phyloP scores from a whole-genome alignment of 2,797 vertebrate species.

The Megaceryle alcyon region DNA sequence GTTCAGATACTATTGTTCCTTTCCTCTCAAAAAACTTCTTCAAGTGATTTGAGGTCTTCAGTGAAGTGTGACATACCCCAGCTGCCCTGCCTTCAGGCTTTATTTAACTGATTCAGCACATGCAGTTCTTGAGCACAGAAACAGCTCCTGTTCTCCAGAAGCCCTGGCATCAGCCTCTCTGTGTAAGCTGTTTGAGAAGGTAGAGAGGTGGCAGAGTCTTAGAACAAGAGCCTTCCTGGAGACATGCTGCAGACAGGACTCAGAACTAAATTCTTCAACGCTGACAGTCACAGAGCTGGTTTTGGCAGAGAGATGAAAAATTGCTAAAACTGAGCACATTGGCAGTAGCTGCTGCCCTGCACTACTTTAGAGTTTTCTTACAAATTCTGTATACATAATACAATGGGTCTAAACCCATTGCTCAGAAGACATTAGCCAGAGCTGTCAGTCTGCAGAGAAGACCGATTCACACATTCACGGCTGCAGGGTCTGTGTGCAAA shows the following conservation, averaged over 20 bases:
- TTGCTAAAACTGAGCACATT: background rate
- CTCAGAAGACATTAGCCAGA: background rate
- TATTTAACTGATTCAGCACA: background rate
- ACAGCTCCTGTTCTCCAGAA: background rate
- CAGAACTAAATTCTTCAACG: background rate
- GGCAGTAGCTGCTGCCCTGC: background rate
- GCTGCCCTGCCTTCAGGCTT: background rate
- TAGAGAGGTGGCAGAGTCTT: background rate
- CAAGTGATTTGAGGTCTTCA: background rate
- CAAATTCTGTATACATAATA: background rate
- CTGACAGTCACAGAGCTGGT: background rate
- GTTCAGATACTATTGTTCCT: background rate
- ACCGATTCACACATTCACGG: background rate
- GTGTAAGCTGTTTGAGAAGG: background rate
- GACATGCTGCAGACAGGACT: background rate
- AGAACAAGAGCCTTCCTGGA: background rate
- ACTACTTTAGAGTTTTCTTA: background rate
- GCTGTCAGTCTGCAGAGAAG: background rate
- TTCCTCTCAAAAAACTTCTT: conserved; percentile 6
- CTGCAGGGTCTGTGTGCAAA: background rate
- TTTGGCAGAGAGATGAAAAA: background rate
- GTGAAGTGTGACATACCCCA: background rate
- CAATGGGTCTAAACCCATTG: background rate
- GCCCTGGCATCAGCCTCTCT: background rate
- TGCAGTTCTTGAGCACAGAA: background rate